These are phyloP conservation scores for Eupeodes latifasciatus DNA, from an alignment of 2,888 invertebrate species.

Conservation along the genomic window DNA sequence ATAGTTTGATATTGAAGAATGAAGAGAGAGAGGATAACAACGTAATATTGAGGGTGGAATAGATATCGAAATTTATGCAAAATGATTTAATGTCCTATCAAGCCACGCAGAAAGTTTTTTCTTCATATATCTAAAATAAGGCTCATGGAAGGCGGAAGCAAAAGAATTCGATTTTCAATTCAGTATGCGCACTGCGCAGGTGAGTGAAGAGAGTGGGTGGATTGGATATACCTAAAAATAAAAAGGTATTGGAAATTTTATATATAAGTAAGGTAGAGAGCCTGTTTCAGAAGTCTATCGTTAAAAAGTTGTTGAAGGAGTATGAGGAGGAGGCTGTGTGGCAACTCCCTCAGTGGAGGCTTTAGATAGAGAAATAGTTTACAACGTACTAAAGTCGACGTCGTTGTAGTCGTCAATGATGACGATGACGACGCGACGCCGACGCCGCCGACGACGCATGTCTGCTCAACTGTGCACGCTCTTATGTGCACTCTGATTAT, in stretches of 20 bases:
- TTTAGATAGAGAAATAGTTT: constrained; percentile 41
- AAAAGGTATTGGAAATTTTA: not conserved
- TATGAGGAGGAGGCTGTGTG: constrained; percentile 26
- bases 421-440: not conserved
- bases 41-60: constrained; percentile 72
- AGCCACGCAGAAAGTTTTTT: constrained; percentile 14
- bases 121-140: not conserved
- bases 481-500: constrained; percentile 63
- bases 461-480: not conserved
- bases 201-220: constrained; percentile 71
- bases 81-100: constrained; percentile 66
- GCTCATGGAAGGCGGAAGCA: constrained; percentile 69
- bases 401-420: not conserved
- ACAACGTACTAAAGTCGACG: constrained; percentile 20
- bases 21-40: constrained; percentile 17
- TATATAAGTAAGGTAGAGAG: constrained; percentile 3
- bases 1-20: not conserved
- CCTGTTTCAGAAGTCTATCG: constrained; percentile 56
- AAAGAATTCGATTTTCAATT: constrained; percentile 53
- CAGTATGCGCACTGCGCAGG: constrained; percentile 42
- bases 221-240: too few relatives aligned
- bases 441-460: constrained; percentile 23
- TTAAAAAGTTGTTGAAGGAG: constrained; percentile 55
- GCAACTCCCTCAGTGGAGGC: constrained; percentile 57
- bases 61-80: constrained; percentile 76